Percentiles rank a stretch among this genome's conserved stretches.
These are phyloP conservation scores for Saguinus midas DNA, from an alignment of 2,113 vertebrate species.

Conservation along the genomic window DNA sequence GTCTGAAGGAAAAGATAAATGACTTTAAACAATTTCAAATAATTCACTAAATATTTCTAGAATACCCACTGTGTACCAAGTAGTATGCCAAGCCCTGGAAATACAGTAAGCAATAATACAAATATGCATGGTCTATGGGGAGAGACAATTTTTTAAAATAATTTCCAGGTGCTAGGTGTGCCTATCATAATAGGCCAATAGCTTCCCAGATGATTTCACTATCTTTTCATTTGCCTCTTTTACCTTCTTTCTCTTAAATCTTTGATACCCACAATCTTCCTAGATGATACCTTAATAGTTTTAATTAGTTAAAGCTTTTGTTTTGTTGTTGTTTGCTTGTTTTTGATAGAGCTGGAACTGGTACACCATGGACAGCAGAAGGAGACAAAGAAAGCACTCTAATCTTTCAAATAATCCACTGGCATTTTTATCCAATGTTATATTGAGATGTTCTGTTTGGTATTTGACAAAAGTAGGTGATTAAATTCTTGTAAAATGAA, in stretches of 20 bases:
- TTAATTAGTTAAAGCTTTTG: not conserved
- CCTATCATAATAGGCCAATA: not conserved
- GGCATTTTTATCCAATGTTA: not conserved
- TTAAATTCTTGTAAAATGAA: conserved; percentile 5
- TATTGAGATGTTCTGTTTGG: not conserved
- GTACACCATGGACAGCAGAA: not conserved
- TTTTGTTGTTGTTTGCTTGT: not conserved
- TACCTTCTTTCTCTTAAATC: conserved; percentile 4
- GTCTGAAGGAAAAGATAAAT: not conserved
- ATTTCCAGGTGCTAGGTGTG: not conserved
- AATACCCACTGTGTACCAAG: not conserved
- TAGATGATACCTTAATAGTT: not conserved
- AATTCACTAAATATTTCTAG: not conserved
- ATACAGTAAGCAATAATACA: not conserved
- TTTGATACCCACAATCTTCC: conserved; percentile 5
- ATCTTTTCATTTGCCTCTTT: not conserved
- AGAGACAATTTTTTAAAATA: not conserved
- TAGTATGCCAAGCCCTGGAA: not conserved
- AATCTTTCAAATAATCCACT: not conserved
- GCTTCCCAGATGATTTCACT: not conserved
- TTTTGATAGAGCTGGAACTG: not conserved
- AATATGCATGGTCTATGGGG: not conserved
- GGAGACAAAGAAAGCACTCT: not conserved
- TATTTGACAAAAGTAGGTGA: conserved; percentile 11
- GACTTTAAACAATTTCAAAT: not conserved